Evolutionary conservation across 1,140 invertebrate species (phyloP).

Genomic region (Aphaenogaster ashmeadi): DNA sequence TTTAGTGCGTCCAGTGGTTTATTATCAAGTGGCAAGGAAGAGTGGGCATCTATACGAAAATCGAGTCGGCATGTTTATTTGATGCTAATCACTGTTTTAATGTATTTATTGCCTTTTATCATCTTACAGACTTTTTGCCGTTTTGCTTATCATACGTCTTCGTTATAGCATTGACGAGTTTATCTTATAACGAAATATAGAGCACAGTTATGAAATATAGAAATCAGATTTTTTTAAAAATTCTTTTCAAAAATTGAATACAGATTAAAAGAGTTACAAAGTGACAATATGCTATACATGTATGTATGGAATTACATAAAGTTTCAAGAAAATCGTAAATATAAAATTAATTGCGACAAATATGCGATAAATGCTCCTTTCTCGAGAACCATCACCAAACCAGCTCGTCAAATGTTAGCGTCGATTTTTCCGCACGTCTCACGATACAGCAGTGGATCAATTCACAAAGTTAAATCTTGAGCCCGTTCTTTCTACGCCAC

Average conservation of each 20-base stretch:
- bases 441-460: conserved; percentile 6
- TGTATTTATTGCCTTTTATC: neutral
- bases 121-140: neutral
- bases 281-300: neutral
- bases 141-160: neutral
- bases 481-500: neutral
- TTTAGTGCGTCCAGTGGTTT: too few relatives aligned
- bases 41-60: neutral
- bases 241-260: conserved; percentile 47
- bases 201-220: conserved; percentile 15
- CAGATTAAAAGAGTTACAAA: conserved; percentile 41
- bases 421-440: conserved; percentile 13
- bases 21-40: neutral
- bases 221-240: conserved; percentile 8
- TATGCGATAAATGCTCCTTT: conserved; percentile 11
- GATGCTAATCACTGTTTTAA: neutral
- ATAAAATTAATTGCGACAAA: conserved; percentile 47
- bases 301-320: conserved; percentile 34
- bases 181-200: neutral
- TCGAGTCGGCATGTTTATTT: neutral
- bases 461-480: conserved; percentile 45
- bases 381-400: conserved; percentile 1
- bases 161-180: neutral
- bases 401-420: conserved; percentile 35
- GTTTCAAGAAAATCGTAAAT: conserved; percentile 48